These are phyloP conservation scores for Drosophila tani DNA, from an alignment of 1,140 invertebrate genomes.

Conservation along the genomic window DNA sequence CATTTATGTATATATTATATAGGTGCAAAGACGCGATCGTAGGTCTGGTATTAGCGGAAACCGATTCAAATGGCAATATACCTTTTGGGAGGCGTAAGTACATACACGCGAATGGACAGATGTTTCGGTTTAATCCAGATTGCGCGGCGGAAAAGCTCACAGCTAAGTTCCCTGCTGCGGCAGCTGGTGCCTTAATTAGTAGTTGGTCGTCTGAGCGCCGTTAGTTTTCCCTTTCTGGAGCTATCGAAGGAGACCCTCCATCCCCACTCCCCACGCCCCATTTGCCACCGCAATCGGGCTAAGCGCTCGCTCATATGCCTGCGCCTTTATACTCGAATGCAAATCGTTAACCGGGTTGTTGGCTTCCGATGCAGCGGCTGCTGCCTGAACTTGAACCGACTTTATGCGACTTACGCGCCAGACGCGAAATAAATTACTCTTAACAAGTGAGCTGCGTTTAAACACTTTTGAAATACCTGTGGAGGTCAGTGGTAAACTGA, in stretches of 20 bases:
- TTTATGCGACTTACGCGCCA: conserved; percentile 33
- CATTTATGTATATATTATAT: not conserved
- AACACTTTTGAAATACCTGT: conserved; percentile 51
- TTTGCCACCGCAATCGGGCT: not conserved
- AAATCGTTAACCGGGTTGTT: conserved; percentile 53
- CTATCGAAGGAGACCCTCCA: not conserved
- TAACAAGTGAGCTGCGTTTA: conserved; percentile 49
- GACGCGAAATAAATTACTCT: conserved; percentile 47
- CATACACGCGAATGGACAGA: conserved; percentile 9
- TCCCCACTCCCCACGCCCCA: conserved; percentile 9
- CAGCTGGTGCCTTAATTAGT: conserved; percentile 26
- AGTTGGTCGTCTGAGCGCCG: not conserved
- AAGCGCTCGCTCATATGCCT: conserved; percentile 3
- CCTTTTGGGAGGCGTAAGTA: not conserved
- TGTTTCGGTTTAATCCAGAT: conserved; percentile 21
- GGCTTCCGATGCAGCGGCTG: conserved; percentile 49
- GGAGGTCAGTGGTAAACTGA: conserved; percentile 65
- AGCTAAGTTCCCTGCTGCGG: not conserved
- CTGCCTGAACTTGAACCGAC: conserved; percentile 54
- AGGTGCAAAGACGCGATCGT: conserved; percentile 25
- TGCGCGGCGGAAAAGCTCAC: conserved; percentile 24
- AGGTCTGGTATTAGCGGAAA: not conserved
- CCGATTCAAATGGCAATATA: conserved; percentile 5
- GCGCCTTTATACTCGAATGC: conserved; percentile 8
- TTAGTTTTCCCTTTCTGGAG: not conserved